Evolutionary conservation across 2,888 invertebrate genomes (phyloP).

Genomic region (Hirtodrosophila cameraria): DNA sequence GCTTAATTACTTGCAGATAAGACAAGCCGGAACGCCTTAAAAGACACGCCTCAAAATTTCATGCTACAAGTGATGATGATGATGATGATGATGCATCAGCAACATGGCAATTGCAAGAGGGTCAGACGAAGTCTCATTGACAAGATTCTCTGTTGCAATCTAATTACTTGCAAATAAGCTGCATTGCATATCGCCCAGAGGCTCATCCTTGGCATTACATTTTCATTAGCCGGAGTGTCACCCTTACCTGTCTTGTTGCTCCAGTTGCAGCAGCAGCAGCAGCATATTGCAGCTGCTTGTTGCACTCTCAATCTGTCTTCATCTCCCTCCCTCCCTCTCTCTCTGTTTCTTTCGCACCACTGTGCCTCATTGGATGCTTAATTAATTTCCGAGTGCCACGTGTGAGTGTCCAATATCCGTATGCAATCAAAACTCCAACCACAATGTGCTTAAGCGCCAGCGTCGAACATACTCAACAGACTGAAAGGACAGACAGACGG

Average conservation of each 20-base stretch:
- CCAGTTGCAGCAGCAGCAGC: constrained; percentile 18
- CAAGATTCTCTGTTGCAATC: constrained; percentile 53
- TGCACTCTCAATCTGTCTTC: neutral
- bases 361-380: constrained; percentile 56
- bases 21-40: constrained; percentile 36
- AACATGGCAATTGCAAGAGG: constrained; percentile 1
- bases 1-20: constrained; percentile 61
- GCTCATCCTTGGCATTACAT: constrained; percentile 56
- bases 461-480: constrained; percentile 14
- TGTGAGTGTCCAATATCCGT: constrained; percentile 79
- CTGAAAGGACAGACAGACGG: neutral
- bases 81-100: constrained; percentile 24
- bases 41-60: constrained; percentile 35
- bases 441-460: constrained; percentile 64
- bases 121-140: constrained; percentile 9
- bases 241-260: no score
- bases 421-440: constrained; percentile 68
- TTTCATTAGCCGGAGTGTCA: constrained; percentile 70
- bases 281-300: constrained; percentile 8
- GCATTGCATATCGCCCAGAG: constrained; percentile 20
- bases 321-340: no score
- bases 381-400: constrained; percentile 78
- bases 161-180: constrained; percentile 71
- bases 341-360: no score
- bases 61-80: constrained; percentile 45